Percentiles rank a stretch among this genome's conserved stretches.
Evolutionary conservation across 2,797 vertebrate species (phyloP).

Genomic region (Rhinophrynus dorsalis): DNA sequence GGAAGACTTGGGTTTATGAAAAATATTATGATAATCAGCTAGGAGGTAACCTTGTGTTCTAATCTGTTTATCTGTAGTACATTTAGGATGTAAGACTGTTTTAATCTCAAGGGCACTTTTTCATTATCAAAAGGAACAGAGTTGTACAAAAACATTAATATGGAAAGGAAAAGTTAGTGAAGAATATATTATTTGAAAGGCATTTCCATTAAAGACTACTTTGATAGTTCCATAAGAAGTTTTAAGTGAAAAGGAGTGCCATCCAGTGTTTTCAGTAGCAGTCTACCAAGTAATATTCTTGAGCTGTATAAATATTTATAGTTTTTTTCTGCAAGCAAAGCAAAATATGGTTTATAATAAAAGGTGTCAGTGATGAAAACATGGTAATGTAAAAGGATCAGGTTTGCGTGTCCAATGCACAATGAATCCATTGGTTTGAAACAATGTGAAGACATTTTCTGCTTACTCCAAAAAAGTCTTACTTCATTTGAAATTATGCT

Average conservation of each 20-base stretch:
- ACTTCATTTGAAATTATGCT: too few species aligned
- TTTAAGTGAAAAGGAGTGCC: background rate
- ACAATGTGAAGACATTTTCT: too few species aligned
- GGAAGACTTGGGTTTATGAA: too few species aligned
- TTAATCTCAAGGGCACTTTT: background rate
- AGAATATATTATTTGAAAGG: background rate
- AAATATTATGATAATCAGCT: background rate
- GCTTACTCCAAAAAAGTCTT: too few species aligned
- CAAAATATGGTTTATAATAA: background rate
- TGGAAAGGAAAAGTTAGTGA: background rate
- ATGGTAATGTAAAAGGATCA: too few species aligned
- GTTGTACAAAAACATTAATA: background rate
- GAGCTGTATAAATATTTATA: background rate
- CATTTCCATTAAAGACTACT: background rate
- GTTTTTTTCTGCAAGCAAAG: background rate
- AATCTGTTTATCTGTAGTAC: background rate
- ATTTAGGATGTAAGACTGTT: background rate
- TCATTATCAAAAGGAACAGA: background rate
- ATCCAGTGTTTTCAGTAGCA: background rate
- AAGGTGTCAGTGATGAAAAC: too few species aligned
- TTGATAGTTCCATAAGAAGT: background rate
- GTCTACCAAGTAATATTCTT: background rate
- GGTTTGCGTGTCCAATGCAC: too few species aligned
- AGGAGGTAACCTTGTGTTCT: background rate
- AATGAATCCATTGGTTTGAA: too few species aligned